phyloP scores from a whole-genome alignment of 2,888 invertebrate species.

The Galerucella calmariensis region DNA sequence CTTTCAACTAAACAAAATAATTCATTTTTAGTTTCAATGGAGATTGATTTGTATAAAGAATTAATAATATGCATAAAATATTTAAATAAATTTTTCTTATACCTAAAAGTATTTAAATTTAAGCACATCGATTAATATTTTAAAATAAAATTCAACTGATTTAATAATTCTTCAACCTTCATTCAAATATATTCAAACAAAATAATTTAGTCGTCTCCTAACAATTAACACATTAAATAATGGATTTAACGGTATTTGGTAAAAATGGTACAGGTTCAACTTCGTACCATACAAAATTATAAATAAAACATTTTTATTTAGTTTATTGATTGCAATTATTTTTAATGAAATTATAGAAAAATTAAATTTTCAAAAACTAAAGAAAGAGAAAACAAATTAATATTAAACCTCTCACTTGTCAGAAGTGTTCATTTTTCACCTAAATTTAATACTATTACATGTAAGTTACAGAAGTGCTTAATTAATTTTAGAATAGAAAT shows the following conservation, averaged over 20 bases:
- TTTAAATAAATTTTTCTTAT: background rate
- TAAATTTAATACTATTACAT: slow-evolving; percentile 1
- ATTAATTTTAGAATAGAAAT: background rate
- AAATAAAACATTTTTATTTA: background rate
- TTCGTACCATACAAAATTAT: background rate
- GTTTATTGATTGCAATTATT: background rate
- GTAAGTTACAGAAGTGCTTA: background rate
- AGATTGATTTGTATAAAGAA: background rate
- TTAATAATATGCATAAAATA: slow-evolving; percentile 14
- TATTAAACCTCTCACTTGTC: background rate
- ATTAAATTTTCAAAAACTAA: background rate
- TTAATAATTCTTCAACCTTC: too few relatives aligned
- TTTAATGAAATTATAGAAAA: background rate
- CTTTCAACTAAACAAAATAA: slow-evolving; percentile 67
- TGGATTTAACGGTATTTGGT: background rate
- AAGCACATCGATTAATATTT: too few relatives aligned
- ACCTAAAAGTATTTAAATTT: too few relatives aligned
- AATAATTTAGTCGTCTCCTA: too few relatives aligned
- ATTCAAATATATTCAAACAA: too few relatives aligned
- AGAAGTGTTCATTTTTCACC: background rate
- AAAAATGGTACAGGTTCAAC: background rate
- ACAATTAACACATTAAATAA: too few relatives aligned
- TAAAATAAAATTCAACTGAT: too few relatives aligned
- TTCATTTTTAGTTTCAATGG: background rate
- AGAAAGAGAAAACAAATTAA: slow-evolving; percentile 10